Base-by-base conservation (phyloP, 2,113 vertebrate genomes). In the Heptranchias perlo region DNA sequence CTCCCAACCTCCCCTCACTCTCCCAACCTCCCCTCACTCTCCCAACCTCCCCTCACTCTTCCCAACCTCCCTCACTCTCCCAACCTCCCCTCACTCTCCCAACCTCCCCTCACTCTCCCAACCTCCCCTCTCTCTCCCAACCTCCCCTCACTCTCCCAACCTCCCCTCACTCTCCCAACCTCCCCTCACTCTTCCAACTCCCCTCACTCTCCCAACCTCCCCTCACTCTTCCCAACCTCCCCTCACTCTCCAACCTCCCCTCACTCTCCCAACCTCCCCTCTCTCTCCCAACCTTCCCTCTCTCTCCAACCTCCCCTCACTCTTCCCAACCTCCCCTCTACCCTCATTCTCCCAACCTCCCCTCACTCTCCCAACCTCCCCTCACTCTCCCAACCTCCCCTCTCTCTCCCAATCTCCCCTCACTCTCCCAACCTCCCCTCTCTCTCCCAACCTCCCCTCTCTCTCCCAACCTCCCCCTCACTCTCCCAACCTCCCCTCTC, bases 391-490 rank as follows among this genome's bases (percentile, higher is more conserved):
- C 44, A 64, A 64, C 64, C 73, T 96, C 95, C 96, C 96, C 73
- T 54, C 49, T 67, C 65, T 67, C 73, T 96, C 78, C 96, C 0
- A 58, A 86, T 95, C 96, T 97, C 96, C 96, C 96, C 82, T 47
- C 78, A 95, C 96, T 96, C 67, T 82, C 96, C 96, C 97, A 97
- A 96, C 96, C 96, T 97, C 96, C 96, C 96, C 96, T 95, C 97
- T 96, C 96, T 96, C 96, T 73, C 61, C 67, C 67, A 28, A 25
- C 95, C 89, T 86, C 64, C 91, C 65, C 96, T 73, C 96, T 78
- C 31, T 95, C n/a, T 89, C 97, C 64, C 18, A 65, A 96, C 96
- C 97, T 96, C 97, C 96, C n/a, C 92, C 94, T 96, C 86, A 54
- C 94, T 23, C 8, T 11, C 62, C 52, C 52, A 54, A 54, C 16